Evolutionary conservation across 2,888 invertebrate species (phyloP).

Genomic region (Sinodicranocentrus sp.): DNA sequence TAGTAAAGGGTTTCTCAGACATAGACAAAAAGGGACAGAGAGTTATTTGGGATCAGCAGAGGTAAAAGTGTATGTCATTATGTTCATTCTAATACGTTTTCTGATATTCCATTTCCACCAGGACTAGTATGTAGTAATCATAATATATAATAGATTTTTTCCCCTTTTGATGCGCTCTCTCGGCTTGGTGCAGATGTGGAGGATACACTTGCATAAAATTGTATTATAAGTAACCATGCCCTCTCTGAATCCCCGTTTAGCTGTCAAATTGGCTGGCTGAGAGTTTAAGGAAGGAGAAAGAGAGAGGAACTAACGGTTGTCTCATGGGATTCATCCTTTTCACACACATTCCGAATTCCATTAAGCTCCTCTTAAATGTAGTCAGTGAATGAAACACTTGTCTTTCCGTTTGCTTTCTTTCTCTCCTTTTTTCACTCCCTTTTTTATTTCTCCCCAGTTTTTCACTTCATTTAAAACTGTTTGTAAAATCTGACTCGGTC

Average conservation of each 20-base stretch:
- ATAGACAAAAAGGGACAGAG: too few species aligned
- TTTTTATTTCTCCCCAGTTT: slow-evolving; percentile 23
- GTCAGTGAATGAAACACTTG: slow-evolving; percentile 58
- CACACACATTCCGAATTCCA: slow-evolving; percentile 58
- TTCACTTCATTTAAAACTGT: slow-evolving; percentile 51
- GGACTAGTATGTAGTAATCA: too few species aligned
- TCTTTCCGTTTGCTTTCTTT: slow-evolving; percentile 38
- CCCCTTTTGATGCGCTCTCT: slow-evolving; percentile 7
- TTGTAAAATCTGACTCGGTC: slow-evolving; percentile 41
- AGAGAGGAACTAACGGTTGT: slow-evolving; percentile 46
- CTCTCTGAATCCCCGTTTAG: slow-evolving; percentile 16
- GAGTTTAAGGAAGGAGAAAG: slow-evolving; percentile 27
- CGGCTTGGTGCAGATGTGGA: neutral
- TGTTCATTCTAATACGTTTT: too few species aligned
- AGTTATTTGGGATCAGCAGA: too few species aligned
- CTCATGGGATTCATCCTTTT: slow-evolving; percentile 57
- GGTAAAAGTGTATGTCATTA: too few species aligned
- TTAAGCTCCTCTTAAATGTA: slow-evolving; percentile 55
- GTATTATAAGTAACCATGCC: slow-evolving; percentile 27
- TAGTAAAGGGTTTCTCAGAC: too few species aligned
- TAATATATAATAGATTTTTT: too few species aligned
- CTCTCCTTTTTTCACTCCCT: slow-evolving; percentile 10
- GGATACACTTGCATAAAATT: slow-evolving; percentile 24
- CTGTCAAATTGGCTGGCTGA: slow-evolving; percentile 46
- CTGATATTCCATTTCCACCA: too few species aligned